Evolutionary conservation across 64 coral and sea anemone species (phyloP), one percentile per base, ranked within the genome.

Genomic region (Hydrozoanthus tunicans): DNA sequence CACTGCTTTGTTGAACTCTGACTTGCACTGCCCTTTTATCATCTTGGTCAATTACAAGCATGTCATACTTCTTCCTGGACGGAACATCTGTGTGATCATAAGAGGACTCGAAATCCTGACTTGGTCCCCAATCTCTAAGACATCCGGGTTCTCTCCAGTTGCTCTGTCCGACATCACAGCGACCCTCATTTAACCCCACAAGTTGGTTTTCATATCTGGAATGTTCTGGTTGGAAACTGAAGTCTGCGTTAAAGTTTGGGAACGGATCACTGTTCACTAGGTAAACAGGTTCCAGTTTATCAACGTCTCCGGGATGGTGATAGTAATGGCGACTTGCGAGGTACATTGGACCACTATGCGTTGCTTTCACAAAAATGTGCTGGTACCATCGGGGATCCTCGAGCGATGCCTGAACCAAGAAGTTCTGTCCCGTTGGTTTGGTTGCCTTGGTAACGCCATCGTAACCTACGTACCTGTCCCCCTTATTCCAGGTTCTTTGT

Each of bases 361-460:
- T 88, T 7, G 20, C 9, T 59, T 60, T 59, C 53, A 88, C 84
- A 88, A 88, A 88, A 32, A 88, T 60, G 14, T 75, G 84, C 69
- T 88, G 84, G 74, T 88, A 88, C 84, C 84, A 88, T 11, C 84
- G 67, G 6, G 84, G 84, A 55, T 88, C 84, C 25, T 88, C 69
- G 20, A 73, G 8, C 1, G 84, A 88, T 1, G 84, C 84, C 68
- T 88, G 84, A 26, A 88, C 84, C 24, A 88, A 7, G n/a, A 59
- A 88, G 14, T 75, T 74, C 74, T 88, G 84, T 4, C 84, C 84
- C 84, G 10, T 60, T 59, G 56, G 20, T 55, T 43, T 58, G 23
- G 68, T 20, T 59, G 56, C 55, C 67, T 43, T 58, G 23, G 68
- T 20, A 73, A 74, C 55, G 13, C 17, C 58, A n/a, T 88, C 74